These are phyloP conservation scores for Sturnira hondurensis DNA, from an alignment of 2,113 vertebrate species.

Conservation along the genomic window DNA sequence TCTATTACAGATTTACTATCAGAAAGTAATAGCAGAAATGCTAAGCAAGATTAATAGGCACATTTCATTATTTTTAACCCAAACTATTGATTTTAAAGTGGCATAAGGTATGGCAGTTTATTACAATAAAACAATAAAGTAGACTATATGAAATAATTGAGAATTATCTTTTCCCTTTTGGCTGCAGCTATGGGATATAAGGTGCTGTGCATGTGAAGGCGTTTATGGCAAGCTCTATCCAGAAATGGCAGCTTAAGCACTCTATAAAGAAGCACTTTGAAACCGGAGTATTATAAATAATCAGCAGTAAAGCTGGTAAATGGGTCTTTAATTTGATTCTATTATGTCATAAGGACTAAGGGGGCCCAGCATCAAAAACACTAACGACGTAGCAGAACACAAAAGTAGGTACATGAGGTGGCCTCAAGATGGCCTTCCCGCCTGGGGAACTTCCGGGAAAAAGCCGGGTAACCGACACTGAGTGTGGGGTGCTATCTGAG, in stretches of 20 bases:
- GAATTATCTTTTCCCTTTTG: constrained; percentile 83
- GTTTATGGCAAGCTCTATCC: constrained; percentile 85
- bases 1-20: constrained; percentile 71
- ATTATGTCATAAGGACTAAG: constrained; percentile 81
- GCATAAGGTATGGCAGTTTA: constrained; percentile 83
- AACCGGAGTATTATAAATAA: constrained; percentile 86
- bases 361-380: constrained; percentile 61
- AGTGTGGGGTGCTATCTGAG: neutral
- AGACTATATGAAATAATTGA: constrained; percentile 87
- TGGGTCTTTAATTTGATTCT: constrained; percentile 86
- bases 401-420: neutral
- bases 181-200: constrained; percentile 76
- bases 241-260: constrained; percentile 85
- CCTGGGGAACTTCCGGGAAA: neutral
- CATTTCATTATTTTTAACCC: constrained; percentile 86
- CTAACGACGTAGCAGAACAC: accelerated
- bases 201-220: constrained; percentile 78
- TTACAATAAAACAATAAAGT: constrained; percentile 86
- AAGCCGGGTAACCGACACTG: neutral
- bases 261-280: constrained; percentile 87
- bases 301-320: constrained; percentile 84
- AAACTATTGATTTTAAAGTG: constrained; percentile 87
- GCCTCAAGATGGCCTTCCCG: neutral
- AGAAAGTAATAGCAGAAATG: constrained; percentile 78
- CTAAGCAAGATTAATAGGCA: constrained; percentile 83